Base-by-base conservation (phyloP, 64 coral and sea anemone species). In the Dendrophyllia cribrosa region DNA sequence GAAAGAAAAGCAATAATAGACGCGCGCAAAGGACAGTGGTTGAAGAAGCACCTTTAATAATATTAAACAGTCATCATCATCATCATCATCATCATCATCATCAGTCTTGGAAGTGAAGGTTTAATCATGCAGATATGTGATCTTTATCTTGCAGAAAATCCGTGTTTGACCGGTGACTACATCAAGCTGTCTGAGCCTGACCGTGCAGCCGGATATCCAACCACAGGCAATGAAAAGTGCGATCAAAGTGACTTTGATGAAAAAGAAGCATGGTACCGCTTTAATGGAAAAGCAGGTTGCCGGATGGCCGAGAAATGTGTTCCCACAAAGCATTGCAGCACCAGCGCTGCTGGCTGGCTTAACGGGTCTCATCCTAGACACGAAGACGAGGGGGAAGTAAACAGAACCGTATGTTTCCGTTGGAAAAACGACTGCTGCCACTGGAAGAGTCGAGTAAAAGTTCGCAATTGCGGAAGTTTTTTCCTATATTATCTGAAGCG, bases 341-440 rank as follows among this genome's bases (percentile, higher is more conserved):
- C 61, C 3, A 47, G 48, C 5, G 80, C 80, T 3, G 24, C 80
- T 22, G 80, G 80, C 9, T 84, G 80, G 80, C 44, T 84, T 1
- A 48, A 51, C 4, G 80, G 62, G 5, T 5, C 61, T 65, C 80
- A 66, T 20, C 80, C 80, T 5, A 17, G 59, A 67, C 15, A 45
- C 59, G 43, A 49, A 5, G 17, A 47, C 10, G 80, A 47, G 67
- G 80, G 80, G 9, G 80, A 10, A 21, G 80, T 84, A 13, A 67
- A 50, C 60, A 63, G 80, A 84, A 84, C 80, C 2, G 80, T 68
- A 19, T 84, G 80, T 48, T 84, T 84, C n/a, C 43, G 45, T 17
- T 66, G 80, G 62, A 84, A 84, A 51, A n/a, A 68, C 44, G 60
- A 84, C 44, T 84, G 80, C 24, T 84, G 80, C 4, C 9, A 15